Percentiles rank a stretch among this genome's conserved stretches.
phyloP scores from a whole-genome alignment of 2,888 invertebrate genomes.

The Scaptomyza polygonia region DNA sequence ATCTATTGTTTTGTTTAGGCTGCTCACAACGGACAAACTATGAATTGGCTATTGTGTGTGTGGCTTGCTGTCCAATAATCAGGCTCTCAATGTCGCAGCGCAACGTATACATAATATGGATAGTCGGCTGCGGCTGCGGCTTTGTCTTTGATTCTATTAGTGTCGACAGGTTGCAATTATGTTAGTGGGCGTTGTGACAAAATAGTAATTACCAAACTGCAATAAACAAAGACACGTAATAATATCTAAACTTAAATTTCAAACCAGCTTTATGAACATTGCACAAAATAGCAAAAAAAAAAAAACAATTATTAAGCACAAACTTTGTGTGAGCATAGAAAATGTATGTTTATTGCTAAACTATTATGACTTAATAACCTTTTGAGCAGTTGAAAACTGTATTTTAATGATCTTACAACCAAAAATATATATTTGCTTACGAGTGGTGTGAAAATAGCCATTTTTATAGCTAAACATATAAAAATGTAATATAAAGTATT shows the following conservation, averaged over 20 bases:
- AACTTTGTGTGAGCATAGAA: slow-evolving; percentile 13
- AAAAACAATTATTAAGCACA: not conserved
- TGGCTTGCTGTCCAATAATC: slow-evolving; percentile 46
- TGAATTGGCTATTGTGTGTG: slow-evolving; percentile 58
- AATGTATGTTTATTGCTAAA: slow-evolving; percentile 23
- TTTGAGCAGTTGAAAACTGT: not conserved
- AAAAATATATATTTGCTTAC: not conserved
- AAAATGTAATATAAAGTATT: no score
- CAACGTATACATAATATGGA: slow-evolving; percentile 58
- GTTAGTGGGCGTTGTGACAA: slow-evolving; percentile 52
- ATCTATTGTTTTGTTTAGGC: slow-evolving; percentile 52
- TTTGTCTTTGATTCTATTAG: slow-evolving; percentile 5
- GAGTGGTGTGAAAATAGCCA: no score
- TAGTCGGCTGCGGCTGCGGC: slow-evolving; percentile 28
- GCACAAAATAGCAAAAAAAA: no score
- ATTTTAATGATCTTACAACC: not conserved
- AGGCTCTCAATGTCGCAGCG: slow-evolving; percentile 31
- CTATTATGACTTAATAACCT: slow-evolving; percentile 7
- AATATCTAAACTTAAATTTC: slow-evolving; percentile 39
- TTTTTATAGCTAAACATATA: no score
- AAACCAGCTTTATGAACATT: slow-evolving; percentile 11
- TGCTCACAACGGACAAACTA: slow-evolving; percentile 36
- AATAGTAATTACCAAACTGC: slow-evolving; percentile 44
- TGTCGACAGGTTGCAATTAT: slow-evolving; percentile 45
- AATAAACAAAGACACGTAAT: slow-evolving; percentile 55